Conservation (phyloP, 2,797 vertebrate species). For the Phrynocephalus guinanensis region DNA sequence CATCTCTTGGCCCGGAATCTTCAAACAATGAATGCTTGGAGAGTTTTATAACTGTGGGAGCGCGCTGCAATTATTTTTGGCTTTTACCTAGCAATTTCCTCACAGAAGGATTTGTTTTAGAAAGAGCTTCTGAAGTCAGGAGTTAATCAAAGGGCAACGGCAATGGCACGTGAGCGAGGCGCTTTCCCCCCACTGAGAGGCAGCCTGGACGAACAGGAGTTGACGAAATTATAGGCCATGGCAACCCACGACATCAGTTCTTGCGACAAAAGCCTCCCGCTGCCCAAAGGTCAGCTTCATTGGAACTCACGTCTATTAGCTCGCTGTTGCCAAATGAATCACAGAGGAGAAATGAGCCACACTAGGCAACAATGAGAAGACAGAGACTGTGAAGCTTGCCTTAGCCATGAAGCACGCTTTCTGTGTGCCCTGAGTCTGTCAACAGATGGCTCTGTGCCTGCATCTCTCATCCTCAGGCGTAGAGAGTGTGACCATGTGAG, state of each 20-base stretch:
- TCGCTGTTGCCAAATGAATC: constrained; percentile 68
- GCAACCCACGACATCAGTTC: constrained; percentile 32
- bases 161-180: constrained; percentile 42
- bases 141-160: constrained; percentile 70
- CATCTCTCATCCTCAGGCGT: constrained; percentile 25
- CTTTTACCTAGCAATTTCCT: constrained; percentile 55
- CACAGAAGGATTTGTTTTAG: constrained; percentile 51
- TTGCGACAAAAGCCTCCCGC: constrained; percentile 69
- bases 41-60: background rate
- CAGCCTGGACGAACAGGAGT: constrained; percentile 66
- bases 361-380: constrained; percentile 64
- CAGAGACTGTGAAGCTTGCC: constrained; percentile 45
- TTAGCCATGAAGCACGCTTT: constrained; percentile 49
- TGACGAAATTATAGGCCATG: constrained; percentile 61
- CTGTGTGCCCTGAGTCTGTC: constrained; percentile 47
- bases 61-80: constrained; percentile 18
- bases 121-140: constrained; percentile 45
- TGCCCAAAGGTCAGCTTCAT: constrained; percentile 74
- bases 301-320: constrained; percentile 74
- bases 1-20: background rate
- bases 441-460: background rate
- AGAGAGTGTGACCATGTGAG: no score
- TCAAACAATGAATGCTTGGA: background rate
- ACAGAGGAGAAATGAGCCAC: constrained; percentile 58
- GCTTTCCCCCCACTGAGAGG: constrained; percentile 38